Evolutionary conservation across 92 coral and sea anemone genomes (phyloP).

Genomic region (Phymanthus crucifer): DNA sequence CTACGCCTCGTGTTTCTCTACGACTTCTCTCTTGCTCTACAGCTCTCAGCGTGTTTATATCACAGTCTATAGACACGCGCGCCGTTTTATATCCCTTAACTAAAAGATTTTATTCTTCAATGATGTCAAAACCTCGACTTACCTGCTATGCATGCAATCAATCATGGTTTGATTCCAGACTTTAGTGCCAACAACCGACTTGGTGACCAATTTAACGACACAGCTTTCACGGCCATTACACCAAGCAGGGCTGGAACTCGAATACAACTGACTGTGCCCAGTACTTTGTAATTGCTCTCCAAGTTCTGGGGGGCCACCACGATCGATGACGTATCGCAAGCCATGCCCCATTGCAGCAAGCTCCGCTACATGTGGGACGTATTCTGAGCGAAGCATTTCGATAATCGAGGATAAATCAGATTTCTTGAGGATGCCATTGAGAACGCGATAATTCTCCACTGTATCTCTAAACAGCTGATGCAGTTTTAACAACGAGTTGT

Average conservation of each 20-base stretch:
- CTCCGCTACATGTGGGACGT: conserved; percentile 55
- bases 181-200: conserved; percentile 18
- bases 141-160: conserved; percentile 42
- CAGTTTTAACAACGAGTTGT: conserved; percentile 3
- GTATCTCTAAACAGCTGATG: conserved; percentile 31
- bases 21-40: too few species aligned
- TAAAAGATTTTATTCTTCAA: neutral
- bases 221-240: conserved; percentile 4
- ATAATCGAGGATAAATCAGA: conserved; percentile 4
- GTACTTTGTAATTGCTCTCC: conserved; percentile 28
- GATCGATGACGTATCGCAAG: conserved; percentile 34
- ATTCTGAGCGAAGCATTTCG: conserved; percentile 34
- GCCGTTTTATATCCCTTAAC: too few species aligned
- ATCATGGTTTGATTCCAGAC: conserved; percentile 53
- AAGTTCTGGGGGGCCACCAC: conserved; percentile 42
- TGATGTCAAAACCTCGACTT: conserved; percentile 10
- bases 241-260: conserved; percentile 51
- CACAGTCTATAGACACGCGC: too few species aligned
- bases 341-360: conserved; percentile 58
- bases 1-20: neutral
- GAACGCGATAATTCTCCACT: conserved; percentile 26
- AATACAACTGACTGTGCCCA: conserved; percentile 37
- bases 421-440: conserved; percentile 15
- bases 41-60: too few species aligned
- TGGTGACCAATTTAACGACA: conserved; percentile 45